phyloP scores from a whole-genome alignment of 1,140 invertebrate genomes.

The Aphelinus atriplicis region DNA sequence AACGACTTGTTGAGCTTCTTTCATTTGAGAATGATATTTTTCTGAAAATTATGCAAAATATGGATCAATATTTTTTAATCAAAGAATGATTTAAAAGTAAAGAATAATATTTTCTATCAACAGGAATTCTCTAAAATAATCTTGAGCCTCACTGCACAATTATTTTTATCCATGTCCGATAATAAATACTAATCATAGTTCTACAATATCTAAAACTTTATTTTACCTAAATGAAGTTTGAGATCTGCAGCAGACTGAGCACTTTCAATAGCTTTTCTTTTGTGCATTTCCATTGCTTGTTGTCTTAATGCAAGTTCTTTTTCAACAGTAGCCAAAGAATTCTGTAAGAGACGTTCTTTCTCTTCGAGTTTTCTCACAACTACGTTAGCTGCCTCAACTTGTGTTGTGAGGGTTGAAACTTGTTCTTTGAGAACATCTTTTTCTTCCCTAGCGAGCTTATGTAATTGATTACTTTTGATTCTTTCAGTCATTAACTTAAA shows the following conservation, averaged over 20 bases:
- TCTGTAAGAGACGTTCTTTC: slow-evolving; percentile 94
- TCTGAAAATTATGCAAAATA: slow-evolving; percentile 66
- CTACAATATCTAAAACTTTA: not conserved
- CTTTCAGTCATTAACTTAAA: slow-evolving; percentile 99
- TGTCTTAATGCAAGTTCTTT: slow-evolving; percentile 91
- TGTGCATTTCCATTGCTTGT: slow-evolving; percentile 97
- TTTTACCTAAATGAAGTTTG: slow-evolving; percentile 92
- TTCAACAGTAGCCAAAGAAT: slow-evolving; percentile 91
- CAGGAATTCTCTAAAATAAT: too few relatives aligned
- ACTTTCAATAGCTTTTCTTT: slow-evolving; percentile 94
- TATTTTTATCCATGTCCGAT: not conserved
- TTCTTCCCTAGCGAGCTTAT: slow-evolving; percentile 94
- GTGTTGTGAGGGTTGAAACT: slow-evolving; percentile 86
- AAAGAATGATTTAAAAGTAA: too few relatives aligned
- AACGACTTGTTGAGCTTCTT: slow-evolving; percentile 95
- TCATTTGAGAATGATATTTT: slow-evolving; percentile 96
- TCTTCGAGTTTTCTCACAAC: slow-evolving; percentile 96
- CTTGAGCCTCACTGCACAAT: too few relatives aligned
- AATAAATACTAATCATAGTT: not conserved
- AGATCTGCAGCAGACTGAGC: slow-evolving; percentile 97
- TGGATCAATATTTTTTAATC: too few relatives aligned
- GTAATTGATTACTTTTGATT: slow-evolving; percentile 96
- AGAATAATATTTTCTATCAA: too few relatives aligned
- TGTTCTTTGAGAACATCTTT: slow-evolving; percentile 91
- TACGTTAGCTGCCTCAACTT: slow-evolving; percentile 95